phyloP scores from a whole-genome alignment of 2,888 invertebrate genomes.

The Busseola fusca region DNA sequence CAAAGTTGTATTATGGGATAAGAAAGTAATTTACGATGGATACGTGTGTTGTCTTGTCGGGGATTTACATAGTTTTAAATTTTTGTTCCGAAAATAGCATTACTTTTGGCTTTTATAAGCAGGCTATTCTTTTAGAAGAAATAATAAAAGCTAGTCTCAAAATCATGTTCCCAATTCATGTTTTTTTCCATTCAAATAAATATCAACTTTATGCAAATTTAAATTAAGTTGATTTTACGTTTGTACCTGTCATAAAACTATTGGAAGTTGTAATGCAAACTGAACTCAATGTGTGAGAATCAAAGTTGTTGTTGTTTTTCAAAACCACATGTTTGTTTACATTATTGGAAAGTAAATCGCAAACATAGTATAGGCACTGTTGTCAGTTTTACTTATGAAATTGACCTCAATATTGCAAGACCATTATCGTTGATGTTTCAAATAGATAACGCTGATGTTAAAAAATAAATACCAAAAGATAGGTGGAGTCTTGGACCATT shows the following conservation, averaged over 20 bases:
- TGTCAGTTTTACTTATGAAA: background rate
- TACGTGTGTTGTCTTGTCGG: conserved; percentile 16
- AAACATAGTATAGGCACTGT: background rate
- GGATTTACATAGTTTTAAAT: conserved; percentile 5
- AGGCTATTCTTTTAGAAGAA: background rate
- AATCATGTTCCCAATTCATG: background rate
- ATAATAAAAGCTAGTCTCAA: background rate
- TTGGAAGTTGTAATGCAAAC: background rate
- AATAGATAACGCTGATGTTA: background rate
- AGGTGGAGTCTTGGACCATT: background rate
- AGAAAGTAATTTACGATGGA: conserved; percentile 38
- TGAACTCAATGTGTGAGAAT: background rate
- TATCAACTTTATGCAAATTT: background rate
- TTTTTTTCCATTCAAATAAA: background rate
- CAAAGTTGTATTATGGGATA: conserved; percentile 45
- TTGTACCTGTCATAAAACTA: background rate
- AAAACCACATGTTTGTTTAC: background rate
- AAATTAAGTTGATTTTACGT: background rate
- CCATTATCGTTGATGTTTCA: background rate
- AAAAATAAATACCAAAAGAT: conserved; percentile 4
- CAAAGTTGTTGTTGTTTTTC: background rate
- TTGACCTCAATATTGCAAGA: background rate
- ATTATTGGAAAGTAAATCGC: background rate
- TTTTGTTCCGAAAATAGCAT: background rate
- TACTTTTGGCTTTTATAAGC: background rate